Evolutionary conservation across 2,113 vertebrate genomes (phyloP).

Genomic region (Nestor notabilis): DNA sequence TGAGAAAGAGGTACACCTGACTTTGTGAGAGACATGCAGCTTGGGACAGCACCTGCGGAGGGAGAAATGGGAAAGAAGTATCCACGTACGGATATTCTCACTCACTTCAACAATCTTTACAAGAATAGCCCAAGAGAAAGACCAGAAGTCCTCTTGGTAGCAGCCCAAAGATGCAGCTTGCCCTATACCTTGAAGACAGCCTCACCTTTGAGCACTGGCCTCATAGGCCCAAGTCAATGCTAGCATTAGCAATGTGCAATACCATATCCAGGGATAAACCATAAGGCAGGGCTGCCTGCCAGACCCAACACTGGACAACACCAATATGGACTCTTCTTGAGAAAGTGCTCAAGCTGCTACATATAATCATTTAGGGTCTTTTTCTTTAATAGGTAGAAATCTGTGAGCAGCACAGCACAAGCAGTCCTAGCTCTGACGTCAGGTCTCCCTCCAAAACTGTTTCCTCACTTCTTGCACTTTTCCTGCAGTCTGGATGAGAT

Average conservation of each 20-base stretch:
- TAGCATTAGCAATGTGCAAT: neutral
- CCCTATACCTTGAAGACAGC: neutral
- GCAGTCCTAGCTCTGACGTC: neutral
- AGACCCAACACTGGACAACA: neutral
- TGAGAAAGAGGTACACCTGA: neutral
- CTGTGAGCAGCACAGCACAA: neutral
- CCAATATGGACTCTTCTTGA: neutral
- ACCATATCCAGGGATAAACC: neutral
- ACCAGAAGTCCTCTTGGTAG: neutral
- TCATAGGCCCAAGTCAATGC: fast-evolving
- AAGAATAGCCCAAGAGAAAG: neutral
- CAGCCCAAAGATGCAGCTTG: neutral
- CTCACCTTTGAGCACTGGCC: neutral
- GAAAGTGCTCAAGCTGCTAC: neutral
- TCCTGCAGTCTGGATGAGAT: neutral
- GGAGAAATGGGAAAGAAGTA: neutral
- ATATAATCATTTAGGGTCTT: fast-evolving
- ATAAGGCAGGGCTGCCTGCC: neutral
- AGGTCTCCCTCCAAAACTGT: neutral
- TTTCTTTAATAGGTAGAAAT: neutral
- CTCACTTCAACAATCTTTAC: neutral
- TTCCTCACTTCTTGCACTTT: neutral
- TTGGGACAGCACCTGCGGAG: neutral
- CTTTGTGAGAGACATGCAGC: neutral
- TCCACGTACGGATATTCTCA: neutral